phyloP scores from a whole-genome alignment of 2,888 invertebrate genomes.

The Microctonus brassicae region DNA sequence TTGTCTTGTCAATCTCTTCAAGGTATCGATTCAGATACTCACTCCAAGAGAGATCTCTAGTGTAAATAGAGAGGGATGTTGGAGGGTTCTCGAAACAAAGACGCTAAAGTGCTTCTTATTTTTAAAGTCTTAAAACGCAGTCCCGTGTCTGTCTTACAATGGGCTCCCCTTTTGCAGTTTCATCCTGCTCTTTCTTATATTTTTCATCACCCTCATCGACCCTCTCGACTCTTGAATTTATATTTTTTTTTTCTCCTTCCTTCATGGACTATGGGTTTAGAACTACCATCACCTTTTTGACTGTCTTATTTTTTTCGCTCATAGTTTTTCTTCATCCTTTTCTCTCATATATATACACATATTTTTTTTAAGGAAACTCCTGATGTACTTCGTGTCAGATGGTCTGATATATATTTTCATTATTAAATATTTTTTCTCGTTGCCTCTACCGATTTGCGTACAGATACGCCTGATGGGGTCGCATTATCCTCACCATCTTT shows the following conservation, averaged over 20 bases:
- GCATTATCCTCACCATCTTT: neutral
- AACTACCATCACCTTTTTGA: conserved; percentile 10
- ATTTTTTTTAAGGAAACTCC: neutral
- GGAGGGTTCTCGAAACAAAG: conserved; percentile 51
- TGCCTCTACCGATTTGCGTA: conserved; percentile 14
- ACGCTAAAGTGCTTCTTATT: conserved; percentile 52
- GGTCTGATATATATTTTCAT: conserved; percentile 14
- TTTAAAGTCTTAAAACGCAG: conserved; percentile 50
- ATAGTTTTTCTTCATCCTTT: neutral
- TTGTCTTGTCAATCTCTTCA: neutral
- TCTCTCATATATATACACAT: neutral
- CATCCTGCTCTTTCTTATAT: conserved; percentile 18
- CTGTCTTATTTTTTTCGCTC: neutral
- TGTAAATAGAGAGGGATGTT: conserved; percentile 42
- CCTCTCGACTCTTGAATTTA: conserved; percentile 19
- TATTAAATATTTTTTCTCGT: conserved; percentile 20
- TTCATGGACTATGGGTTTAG: conserved; percentile 3
- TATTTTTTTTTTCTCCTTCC: neutral
- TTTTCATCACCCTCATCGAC: conserved; percentile 9
- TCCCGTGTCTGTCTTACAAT: conserved; percentile 24
- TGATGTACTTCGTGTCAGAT: conserved; percentile 1
- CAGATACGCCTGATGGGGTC: conserved; percentile 1
- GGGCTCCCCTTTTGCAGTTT: neutral
- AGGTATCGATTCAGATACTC: conserved; percentile 23
- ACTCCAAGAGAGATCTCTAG: conserved; percentile 37